These are phyloP conservation scores for Phortica okadai DNA, from an alignment of 2,888 invertebrate species.

Conservation along the genomic window DNA sequence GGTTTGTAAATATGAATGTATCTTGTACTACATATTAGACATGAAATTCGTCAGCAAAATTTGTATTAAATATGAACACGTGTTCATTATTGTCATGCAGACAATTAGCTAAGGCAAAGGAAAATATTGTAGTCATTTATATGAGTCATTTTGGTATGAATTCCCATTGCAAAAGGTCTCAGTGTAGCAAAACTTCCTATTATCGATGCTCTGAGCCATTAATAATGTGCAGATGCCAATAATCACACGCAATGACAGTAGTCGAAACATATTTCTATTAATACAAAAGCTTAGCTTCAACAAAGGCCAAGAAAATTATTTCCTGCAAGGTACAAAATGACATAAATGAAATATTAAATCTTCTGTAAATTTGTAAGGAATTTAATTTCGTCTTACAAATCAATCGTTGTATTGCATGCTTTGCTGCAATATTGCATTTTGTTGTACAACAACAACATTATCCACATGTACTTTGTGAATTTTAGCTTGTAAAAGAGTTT, in stretches of 20 bases:
- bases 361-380: no score
- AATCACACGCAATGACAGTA: slow-evolving; percentile 6
- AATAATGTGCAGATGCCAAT: slow-evolving; percentile 5
- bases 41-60: not conserved
- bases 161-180: not conserved
- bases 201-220: not conserved
- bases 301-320: not conserved
- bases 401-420: no score
- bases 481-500: no score
- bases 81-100: slow-evolving; percentile 13
- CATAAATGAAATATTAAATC: no score
- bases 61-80: slow-evolving; percentile 9
- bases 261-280: not conserved
- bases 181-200: not conserved
- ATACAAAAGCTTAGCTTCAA: not conserved
- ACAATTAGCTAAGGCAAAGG: not conserved
- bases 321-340: not conserved
- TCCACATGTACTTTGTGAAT: no score
- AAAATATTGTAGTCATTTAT: not conserved
- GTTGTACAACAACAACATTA: no score
- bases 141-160: not conserved
- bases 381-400: no score
- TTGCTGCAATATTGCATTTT: no score
- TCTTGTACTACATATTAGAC: not conserved
- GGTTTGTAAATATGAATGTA: not conserved